Evolutionary conservation across 2,113 vertebrate genomes (phyloP), one percentile per base, ranked within the genome.

Genomic region (Cyanoramphus novaezelandiae): DNA sequence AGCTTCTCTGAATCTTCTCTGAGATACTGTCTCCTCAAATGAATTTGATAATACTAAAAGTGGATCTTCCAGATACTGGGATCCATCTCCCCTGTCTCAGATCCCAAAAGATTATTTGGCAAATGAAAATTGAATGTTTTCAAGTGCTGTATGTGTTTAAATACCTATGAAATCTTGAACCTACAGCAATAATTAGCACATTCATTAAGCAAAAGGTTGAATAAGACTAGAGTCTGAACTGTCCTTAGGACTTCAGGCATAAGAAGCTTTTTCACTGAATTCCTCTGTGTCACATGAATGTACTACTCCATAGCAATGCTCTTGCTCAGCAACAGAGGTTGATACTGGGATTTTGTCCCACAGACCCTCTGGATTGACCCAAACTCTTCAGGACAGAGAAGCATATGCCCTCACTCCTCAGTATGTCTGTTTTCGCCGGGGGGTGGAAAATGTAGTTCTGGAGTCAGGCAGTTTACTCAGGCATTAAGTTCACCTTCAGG

Each of bases 241-340:
- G 59, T n/a, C 31, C 31, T 72, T 67, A 17, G 2, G 17, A 57
- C 41, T 77, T 83, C 7, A 69, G 69, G 29, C 53, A 8, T 59
- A 43, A 75, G n/a, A 19, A 83, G 27, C 49, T 63, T 92, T 82
- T 86, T 59, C n/a, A 29, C 31, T 4, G 0, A 44, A 87, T 15
- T 74, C 43, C 60, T 68, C 4, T 3, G 0, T 70, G 46, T 81
- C 55, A 27, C n/a, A 12, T 49, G 50, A 78, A 29, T 55, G 33
- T 77, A 43, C 18, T 85, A 2, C 25, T 92, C 52, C 24, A 17
- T 7, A 31, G 43, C 17, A 82, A 6, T 35, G 46, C 18, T 88
- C 44, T 52, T 0, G 0, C 41, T 50, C 28, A 29, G 2, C 37
- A 64, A 46, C 59, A 50, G 37, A 90, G 60, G 3, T 2, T 74